Evolutionary conservation across 2,113 vertebrate genomes (phyloP), one percentile per base, ranked within the genome.

Genomic region (Orycteropus afer): DNA sequence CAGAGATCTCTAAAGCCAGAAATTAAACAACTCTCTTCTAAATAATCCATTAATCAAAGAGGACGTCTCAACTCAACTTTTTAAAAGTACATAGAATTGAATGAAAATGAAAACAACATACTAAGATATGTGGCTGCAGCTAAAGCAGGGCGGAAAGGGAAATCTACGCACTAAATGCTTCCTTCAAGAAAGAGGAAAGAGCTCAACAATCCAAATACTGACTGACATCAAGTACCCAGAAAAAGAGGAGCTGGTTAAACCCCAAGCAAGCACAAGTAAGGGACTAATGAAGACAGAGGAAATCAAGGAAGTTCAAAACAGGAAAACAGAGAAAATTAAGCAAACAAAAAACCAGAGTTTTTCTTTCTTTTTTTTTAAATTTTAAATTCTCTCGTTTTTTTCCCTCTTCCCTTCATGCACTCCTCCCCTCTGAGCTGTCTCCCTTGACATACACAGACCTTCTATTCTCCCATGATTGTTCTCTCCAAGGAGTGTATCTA

Each of bases 191-290:
- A 93, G 23, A 55, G 20, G 6, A 77, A 87, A 67, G 4, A 55
- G 11, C 10, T 71, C 61, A 71, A 55, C 81, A 63, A 77, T 37
- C 37, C 61, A 69, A 95, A 91, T 53, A 53, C 51, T 53, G 55
- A 91, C 47, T 84, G 37, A 95, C 81, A 49, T 74, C 11, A 86
- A 93, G 51, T 93, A 81, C 29, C n/a, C 45, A 73, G 87, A 73
- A 91, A 94, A 92, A 96, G 53, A 80, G 57, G 53, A 86, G 32
- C 29, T 93, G 80, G 76, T 81, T 65, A 89, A 90, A 88, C 51
- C 29, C 15, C 47, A 74, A 86, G 29, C 22, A 89, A 63, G 51
- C 2, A 78, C 12, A 86, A 86, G 2, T 23, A 83, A 57, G 23
- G 37, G 81, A 49, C 55, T 86, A 76, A 79, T 37, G 69, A 91